These are phyloP conservation scores for Xyrichtys novacula DNA, from an alignment of 2,797 vertebrate genomes.

Conservation along the genomic window DNA sequence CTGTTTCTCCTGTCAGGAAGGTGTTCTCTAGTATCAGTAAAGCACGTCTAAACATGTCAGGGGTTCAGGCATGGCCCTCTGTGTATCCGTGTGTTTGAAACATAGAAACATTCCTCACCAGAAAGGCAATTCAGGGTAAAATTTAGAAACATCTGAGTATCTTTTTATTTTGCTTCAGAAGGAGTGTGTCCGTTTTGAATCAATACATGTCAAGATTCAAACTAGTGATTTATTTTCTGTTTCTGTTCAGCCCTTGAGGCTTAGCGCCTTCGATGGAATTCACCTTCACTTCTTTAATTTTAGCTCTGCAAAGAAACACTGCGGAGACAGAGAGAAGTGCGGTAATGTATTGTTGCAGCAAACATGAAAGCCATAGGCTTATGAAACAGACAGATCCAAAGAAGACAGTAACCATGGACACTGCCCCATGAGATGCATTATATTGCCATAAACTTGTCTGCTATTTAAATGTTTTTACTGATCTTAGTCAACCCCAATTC, in stretches of 20 bases:
- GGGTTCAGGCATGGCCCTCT: constrained; percentile 33
- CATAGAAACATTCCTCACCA: constrained; percentile 38
- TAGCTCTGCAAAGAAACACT: not conserved
- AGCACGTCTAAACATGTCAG: constrained; percentile 63
- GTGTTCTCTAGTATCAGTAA: constrained; percentile 21
- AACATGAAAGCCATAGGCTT: too few relatives aligned
- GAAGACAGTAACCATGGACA: too few relatives aligned
- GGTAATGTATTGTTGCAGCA: not conserved
- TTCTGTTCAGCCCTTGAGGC: too few relatives aligned
- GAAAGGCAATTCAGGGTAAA: not conserved
- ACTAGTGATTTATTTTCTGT: too few relatives aligned
- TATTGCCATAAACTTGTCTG: too few relatives aligned
- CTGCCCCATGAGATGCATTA: too few relatives aligned
- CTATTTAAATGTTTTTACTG: too few relatives aligned
- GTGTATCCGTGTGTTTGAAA: constrained; percentile 32
- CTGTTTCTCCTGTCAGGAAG: constrained; percentile 37
- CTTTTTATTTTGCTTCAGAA: too few relatives aligned
- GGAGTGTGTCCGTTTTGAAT: not conserved
- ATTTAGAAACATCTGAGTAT: not conserved
- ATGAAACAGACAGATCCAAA: not conserved
- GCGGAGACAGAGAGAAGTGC: not conserved
- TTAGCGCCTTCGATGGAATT: too few relatives aligned
- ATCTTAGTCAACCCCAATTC: too few relatives aligned
- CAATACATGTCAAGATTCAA: too few relatives aligned
- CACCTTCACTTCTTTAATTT: not conserved